A percentile compares a stretch with the other conserved stretches of the same genome.
phyloP scores from a whole-genome alignment of 2,797 vertebrate species.

The Pipistrellus pygmaeus region DNA sequence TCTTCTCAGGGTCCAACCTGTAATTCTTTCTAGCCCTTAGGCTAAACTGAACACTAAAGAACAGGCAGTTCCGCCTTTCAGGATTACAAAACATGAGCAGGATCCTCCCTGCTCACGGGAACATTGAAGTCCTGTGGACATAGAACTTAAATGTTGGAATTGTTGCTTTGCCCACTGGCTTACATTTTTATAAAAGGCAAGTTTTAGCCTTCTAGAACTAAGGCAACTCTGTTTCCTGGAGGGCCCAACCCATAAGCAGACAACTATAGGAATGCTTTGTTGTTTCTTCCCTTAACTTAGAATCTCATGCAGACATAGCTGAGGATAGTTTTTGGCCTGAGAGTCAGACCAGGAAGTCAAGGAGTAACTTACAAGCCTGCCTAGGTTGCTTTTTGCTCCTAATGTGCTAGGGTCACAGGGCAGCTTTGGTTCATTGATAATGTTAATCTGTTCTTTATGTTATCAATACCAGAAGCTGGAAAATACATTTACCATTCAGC shows the following conservation, averaged over 20 bases:
- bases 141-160: constrained; percentile 48
- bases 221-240: constrained; percentile 12
- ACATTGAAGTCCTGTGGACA: constrained; percentile 9
- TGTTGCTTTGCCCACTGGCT: constrained; percentile 54
- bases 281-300: constrained; percentile 65
- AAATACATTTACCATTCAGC: too few species aligned
- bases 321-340: constrained; percentile 27
- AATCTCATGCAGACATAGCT: constrained; percentile 57
- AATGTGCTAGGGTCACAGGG: background rate
- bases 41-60: constrained; percentile 50
- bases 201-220: constrained; percentile 48
- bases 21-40: constrained; percentile 35
- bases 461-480: constrained; percentile 52
- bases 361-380: constrained; percentile 67
- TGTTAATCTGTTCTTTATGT: constrained; percentile 48
- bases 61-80: constrained; percentile 52
- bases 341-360: constrained; percentile 33
- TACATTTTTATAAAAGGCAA: constrained; percentile 59
- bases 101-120: constrained; percentile 36
- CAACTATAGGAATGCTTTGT: constrained; percentile 42
- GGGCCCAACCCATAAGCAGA: constrained; percentile 24
- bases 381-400: background rate
- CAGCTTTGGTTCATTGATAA: constrained; percentile 46
- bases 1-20: constrained; percentile 21
- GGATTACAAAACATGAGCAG: constrained; percentile 38